These are phyloP conservation scores for Ameiurus melas DNA, from an alignment of 2,113 vertebrate genomes.

Conservation along the genomic window DNA sequence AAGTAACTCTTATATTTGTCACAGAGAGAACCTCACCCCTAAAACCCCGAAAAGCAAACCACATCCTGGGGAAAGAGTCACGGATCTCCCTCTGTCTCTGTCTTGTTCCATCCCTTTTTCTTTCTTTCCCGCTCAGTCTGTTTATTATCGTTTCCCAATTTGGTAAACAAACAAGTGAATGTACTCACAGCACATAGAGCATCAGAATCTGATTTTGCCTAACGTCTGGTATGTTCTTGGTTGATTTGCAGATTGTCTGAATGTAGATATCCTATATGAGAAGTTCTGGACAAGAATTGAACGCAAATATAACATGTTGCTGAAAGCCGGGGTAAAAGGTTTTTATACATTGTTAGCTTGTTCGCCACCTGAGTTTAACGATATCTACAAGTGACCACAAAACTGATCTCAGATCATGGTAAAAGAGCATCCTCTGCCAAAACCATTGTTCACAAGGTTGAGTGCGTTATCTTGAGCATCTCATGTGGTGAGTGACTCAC, in stretches of 20 bases:
- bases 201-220: background rate
- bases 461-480: constrained; percentile 47
- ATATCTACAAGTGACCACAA: constrained; percentile 40
- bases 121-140: constrained; percentile 25
- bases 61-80: constrained; percentile 64
- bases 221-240: background rate
- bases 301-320: constrained; percentile 1
- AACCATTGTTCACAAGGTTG: constrained; percentile 51
- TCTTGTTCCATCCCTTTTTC: constrained; percentile 29
- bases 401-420: constrained; percentile 47
- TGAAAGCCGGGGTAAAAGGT: background rate
- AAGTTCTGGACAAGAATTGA: background rate
- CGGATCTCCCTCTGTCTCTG: constrained; percentile 55
- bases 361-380: constrained; percentile 34
- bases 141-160: constrained; percentile 34
- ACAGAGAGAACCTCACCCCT: constrained; percentile 54
- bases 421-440: constrained; percentile 22
- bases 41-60: constrained; percentile 56
- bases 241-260: background rate
- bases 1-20: constrained; percentile 55
- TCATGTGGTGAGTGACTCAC: constrained; percentile 55
- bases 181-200: constrained; percentile 18
- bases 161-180: background rate
- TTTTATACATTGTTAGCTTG: constrained; percentile 18
- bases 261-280: background rate